Evolutionary conservation across 1,140 invertebrate genomes (phyloP).

Genomic region (Gonatopus flavifemur): DNA sequence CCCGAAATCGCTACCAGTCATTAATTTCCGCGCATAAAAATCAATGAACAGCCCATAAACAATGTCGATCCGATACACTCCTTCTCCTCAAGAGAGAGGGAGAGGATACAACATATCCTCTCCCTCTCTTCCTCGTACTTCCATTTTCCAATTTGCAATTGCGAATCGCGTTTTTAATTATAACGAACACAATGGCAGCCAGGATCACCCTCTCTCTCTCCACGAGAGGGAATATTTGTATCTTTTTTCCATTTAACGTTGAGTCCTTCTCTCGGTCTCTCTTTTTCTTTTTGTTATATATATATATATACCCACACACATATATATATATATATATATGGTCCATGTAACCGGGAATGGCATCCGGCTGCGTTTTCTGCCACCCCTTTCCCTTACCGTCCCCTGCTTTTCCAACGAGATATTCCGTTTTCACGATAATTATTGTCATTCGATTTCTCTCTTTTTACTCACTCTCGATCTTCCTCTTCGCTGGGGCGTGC

Average conservation of each 20-base stretch:
- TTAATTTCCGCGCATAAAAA: constrained; percentile 59
- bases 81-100: no score
- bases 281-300: no score
- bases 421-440: constrained; percentile 59
- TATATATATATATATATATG: no score
- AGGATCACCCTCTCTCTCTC: constrained; percentile 6
- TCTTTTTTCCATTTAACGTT: neutral
- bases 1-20: constrained; percentile 54
- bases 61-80: constrained; percentile 42
- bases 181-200: constrained; percentile 59
- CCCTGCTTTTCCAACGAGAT: constrained; percentile 40
- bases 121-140: constrained; percentile 10
- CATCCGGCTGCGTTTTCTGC: constrained; percentile 49
- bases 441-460: constrained; percentile 54
- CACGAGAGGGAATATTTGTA: no score
- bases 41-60: constrained; percentile 61
- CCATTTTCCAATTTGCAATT: constrained; percentile 62
- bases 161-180: constrained; percentile 61
- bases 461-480: constrained; percentile 14
- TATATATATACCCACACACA: no score
- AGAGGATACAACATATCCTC: no score
- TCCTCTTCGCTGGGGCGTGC: constrained; percentile 6
- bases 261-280: neutral
- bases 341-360: constrained; percentile 50
- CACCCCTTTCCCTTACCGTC: constrained; percentile 23